Evolutionary conservation across 2,888 invertebrate genomes (phyloP).

Genomic region (Phengaris alcon): DNA sequence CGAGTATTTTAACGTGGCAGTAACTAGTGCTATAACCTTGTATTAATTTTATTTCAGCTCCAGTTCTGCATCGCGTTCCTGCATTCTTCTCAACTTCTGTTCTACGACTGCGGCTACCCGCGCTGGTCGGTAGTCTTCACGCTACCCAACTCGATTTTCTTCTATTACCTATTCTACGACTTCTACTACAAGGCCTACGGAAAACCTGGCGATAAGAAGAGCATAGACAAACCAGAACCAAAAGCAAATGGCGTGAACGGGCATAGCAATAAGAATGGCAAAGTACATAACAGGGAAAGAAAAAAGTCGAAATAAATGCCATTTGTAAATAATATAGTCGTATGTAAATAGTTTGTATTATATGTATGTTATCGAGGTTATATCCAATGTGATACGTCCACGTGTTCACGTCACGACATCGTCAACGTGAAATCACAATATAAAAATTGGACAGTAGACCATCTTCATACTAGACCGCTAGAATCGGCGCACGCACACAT

Average conservation of each 20-base stretch:
- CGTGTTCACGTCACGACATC: no score
- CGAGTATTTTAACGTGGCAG: neutral
- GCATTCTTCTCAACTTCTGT: constrained; percentile 90
- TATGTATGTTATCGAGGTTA: neutral
- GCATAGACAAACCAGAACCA: constrained; percentile 40
- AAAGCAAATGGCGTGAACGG: constrained; percentile 45
- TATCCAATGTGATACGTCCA: no score
- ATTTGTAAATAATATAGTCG: neutral
- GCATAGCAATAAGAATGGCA: constrained; percentile 40
- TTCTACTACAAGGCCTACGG: constrained; percentile 92
- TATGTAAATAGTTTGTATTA: constrained; percentile 26
- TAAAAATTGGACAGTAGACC: no score
- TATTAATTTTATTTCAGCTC: constrained; percentile 78
- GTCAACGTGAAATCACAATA: no score
- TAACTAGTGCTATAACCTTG: neutral
- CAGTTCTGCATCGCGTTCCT: constrained; percentile 94
- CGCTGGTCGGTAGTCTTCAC: constrained; percentile 90
- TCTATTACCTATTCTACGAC: constrained; percentile 94
- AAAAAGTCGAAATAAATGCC: constrained; percentile 17
- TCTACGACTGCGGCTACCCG: constrained; percentile 94
- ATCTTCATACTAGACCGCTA: no score
- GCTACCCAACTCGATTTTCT: constrained; percentile 93
- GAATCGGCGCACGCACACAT: no score
- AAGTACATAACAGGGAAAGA: constrained; percentile 32
- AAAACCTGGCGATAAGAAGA: constrained; percentile 52